Evolutionary conservation across 2,797 vertebrate genomes (phyloP), one percentile per base, ranked within the genome.

Genomic region (Tamandua tetradactyla): DNA sequence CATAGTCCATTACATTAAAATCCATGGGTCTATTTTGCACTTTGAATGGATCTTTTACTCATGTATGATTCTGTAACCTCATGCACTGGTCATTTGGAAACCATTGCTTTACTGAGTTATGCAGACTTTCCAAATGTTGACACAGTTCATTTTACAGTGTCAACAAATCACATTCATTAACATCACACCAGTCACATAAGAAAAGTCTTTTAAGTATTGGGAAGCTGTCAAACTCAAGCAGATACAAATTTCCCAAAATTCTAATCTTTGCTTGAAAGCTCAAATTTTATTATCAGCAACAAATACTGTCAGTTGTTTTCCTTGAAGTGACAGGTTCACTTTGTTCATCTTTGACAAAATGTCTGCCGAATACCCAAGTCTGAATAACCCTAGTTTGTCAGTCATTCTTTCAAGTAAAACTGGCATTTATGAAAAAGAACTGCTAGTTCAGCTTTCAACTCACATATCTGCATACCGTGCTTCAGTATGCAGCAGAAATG

Each of bases 261-360:
- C 94, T 79, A 81, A 93, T 90, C 96, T 96, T 97, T 96, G 72
- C 93, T 96, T 88, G 47, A 96, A 87, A 96, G 92, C 82, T 96
- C 84, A 86, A 86, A 90, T 95, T 93, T 97, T 96, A 95, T 97
- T 95, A 94, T 94, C 13, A 64, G 92, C 93, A 97, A 97, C 90
- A 96, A 97, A 96, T 93, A 90, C 95, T 95, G 92, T 96, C 94
- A 96, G 93, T 80, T 97, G 97, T 95, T 96, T 96, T 94, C 87
- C 93, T 95, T 83, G 92, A 94, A 95, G 94, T 96, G 96, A 97
- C 96, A 95, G 90, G 83, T 85, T 96, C 87, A 94, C 82, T 96
- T 96, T 96, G 92, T 96, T 96, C 93, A 14, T 91, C 96, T 96
- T 93, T 96, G 78, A 97, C 82, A 95, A 96, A 96, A 95, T 94